These are phyloP conservation scores for Chlorocebus sabaeus DNA, from an alignment of 2,113 vertebrate species.

Conservation along the genomic window DNA sequence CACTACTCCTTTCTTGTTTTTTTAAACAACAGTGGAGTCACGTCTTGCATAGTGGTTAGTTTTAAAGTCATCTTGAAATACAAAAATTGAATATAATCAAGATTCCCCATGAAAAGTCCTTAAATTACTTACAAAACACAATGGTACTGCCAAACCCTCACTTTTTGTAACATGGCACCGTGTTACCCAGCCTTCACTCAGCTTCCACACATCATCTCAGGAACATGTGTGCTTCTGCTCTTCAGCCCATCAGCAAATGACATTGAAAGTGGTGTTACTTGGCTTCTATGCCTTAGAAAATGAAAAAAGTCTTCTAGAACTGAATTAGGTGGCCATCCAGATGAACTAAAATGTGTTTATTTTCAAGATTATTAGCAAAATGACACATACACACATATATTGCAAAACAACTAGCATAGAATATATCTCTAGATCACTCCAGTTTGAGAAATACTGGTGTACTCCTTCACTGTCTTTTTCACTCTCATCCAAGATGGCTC, in stretches of 20 bases:
- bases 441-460: neutral
- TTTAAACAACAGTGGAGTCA: neutral
- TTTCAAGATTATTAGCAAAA: neutral
- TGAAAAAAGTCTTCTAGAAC: neutral
- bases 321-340: neutral
- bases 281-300: neutral
- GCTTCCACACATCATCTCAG: neutral
- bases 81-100: conserved; percentile 14
- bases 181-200: neutral
- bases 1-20: neutral
- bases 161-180: neutral
- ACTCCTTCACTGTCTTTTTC: neutral
- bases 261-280: neutral
- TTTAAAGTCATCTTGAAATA: conserved; percentile 17
- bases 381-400: neutral
- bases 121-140: conserved; percentile 19
- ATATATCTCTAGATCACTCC: neutral
- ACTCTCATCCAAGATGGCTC: neutral
- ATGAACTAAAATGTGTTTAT: neutral
- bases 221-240: neutral
- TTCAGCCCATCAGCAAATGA: neutral
- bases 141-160: neutral
- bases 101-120: conserved; percentile 4
- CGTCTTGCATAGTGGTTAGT: conserved; percentile 29
- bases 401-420: neutral